A percentile compares a stretch with the other conserved stretches of the same genome.
Conservation (phyloP, 2,888 invertebrate genomes). For the Ormyrus rosae region DNA sequence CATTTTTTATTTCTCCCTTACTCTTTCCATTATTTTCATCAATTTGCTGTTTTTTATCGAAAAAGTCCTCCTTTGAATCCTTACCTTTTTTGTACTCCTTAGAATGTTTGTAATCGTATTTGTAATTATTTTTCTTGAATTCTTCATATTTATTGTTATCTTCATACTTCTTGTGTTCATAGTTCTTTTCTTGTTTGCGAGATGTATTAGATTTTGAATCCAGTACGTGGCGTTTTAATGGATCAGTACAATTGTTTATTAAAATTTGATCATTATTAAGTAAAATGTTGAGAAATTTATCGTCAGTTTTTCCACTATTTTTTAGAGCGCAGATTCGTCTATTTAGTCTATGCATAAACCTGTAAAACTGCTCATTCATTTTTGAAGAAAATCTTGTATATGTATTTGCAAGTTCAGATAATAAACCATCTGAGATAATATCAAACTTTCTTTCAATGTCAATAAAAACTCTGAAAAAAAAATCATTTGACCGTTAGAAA, state of each 20-base stretch:
- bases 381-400: slow-evolving; percentile 53
- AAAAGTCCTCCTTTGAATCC: slow-evolving; percentile 35
- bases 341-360: slow-evolving; percentile 49
- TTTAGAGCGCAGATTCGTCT: slow-evolving; percentile 50
- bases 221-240: not conserved
- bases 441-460: slow-evolving; percentile 53
- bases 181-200: slow-evolving; percentile 15
- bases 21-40: slow-evolving; percentile 36
- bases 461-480: slow-evolving; percentile 47
- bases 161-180: slow-evolving; percentile 39
- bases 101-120: slow-evolving; percentile 40
- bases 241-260: slow-evolving; percentile 51
- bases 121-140: slow-evolving; percentile 38
- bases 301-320: slow-evolving; percentile 35
- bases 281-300: slow-evolving; percentile 52
- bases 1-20: slow-evolving; percentile 49
- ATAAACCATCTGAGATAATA: slow-evolving; percentile 50
- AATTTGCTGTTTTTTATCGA: slow-evolving; percentile 12
- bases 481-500: not conserved
- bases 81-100: slow-evolving; percentile 42
- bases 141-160: slow-evolving; percentile 14
- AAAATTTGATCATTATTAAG: slow-evolving; percentile 44
- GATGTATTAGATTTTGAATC: slow-evolving; percentile 33
- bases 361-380: slow-evolving; percentile 54
- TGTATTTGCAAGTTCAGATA: slow-evolving; percentile 51